A percentile compares a stretch with the other conserved stretches of the same genome.
Conservation (phyloP, 35 echinoderm and acorn worm genomes). For the Lytechinus variegatus region DNA sequence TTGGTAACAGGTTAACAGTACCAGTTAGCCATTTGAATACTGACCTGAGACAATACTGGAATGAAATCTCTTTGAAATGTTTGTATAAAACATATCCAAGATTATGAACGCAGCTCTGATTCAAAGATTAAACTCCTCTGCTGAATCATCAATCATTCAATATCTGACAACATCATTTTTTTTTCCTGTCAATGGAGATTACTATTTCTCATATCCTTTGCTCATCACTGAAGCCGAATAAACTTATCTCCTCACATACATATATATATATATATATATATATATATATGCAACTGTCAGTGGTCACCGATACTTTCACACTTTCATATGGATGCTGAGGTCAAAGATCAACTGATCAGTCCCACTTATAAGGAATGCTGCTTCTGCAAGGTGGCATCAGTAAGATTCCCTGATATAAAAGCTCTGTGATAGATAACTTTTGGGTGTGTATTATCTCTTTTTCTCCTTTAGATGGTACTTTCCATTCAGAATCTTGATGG, state of each 20-base stretch:
- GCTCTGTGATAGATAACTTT: background rate
- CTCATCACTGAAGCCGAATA: background rate
- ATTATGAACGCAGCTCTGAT: too few relatives aligned
- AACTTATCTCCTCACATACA: background rate
- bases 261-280: background rate
- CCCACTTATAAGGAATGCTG: background rate
- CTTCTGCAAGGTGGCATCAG: background rate
- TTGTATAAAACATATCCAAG: too few relatives aligned
- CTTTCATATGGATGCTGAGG: background rate
- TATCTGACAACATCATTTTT: background rate
- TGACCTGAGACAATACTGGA: background rate
- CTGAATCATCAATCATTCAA: too few relatives aligned
- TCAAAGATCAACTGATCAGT: background rate
- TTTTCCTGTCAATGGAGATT: background rate
- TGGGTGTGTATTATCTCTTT: slow-evolving; percentile 20
- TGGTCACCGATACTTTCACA: background rate
- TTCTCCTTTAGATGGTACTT: slow-evolving; percentile 33
- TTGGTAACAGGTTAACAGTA: too few relatives aligned
- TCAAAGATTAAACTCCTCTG: too few relatives aligned
- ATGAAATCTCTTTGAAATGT: background rate
- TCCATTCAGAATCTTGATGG: slow-evolving; percentile 14
- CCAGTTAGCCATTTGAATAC: background rate
- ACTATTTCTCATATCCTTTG: background rate
- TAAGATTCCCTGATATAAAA: background rate
- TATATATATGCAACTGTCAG: background rate